These are phyloP conservation scores for Apogon talboti DNA, from an alignment of 2,797 vertebrate genomes.

Conservation along the genomic window DNA sequence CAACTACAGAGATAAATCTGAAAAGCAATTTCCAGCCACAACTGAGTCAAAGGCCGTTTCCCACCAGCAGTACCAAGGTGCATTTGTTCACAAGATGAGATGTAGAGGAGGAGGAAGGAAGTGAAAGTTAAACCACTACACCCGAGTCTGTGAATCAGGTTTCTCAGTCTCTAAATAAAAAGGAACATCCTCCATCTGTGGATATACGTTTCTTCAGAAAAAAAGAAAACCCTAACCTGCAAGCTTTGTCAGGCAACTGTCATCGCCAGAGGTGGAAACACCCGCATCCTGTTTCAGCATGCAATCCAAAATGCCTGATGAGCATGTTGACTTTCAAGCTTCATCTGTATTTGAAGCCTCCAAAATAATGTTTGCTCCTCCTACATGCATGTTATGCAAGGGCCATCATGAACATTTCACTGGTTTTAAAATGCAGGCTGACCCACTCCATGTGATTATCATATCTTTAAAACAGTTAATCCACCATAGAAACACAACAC, in stretches of 20 bases:
- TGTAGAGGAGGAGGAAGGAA: constrained; percentile 15
- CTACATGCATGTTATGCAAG: too few species aligned
- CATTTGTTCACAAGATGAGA: neutral
- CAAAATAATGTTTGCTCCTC: neutral
- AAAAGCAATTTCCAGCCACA: neutral
- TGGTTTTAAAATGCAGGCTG: neutral
- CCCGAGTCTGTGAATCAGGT: constrained; percentile 1
- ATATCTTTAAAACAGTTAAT: neutral
- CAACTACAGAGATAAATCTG: neutral
- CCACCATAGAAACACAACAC: neutral
- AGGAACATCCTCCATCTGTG: constrained; percentile 18
- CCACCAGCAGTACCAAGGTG: neutral
- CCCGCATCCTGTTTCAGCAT: constrained; percentile 36
- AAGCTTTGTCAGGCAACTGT: constrained; percentile 20
- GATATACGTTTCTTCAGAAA: constrained; percentile 1
- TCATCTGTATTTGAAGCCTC: neutral
- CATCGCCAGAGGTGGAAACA: constrained; percentile 34
- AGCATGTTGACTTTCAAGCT: neutral
- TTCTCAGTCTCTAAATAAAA: constrained; percentile 21
- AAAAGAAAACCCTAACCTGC: constrained; percentile 5
- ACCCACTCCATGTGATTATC: neutral
- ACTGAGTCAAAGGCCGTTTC: neutral
- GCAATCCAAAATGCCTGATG: neutral
- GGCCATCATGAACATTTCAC: too few species aligned
- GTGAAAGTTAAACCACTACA: constrained; percentile 30